Conservation (phyloP, 2,888 invertebrate genomes). For the Diloba caeruleocephala region DNA sequence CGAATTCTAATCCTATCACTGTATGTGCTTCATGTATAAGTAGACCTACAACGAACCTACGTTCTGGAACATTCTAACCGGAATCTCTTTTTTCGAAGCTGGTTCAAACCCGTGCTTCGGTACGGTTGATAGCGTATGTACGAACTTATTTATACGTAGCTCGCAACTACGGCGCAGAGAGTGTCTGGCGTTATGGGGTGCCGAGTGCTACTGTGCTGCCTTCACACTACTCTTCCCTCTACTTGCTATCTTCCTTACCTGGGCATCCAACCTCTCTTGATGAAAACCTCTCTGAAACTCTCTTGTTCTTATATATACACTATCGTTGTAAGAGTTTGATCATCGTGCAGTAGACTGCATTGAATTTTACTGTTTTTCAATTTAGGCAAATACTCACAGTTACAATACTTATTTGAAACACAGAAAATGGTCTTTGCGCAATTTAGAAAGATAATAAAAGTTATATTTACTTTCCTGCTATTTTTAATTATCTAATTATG, state of each 20-base stretch:
- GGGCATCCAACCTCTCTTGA: not conserved
- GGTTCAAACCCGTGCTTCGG: conserved; percentile 32
- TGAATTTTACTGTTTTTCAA: too few species aligned
- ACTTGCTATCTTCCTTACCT: not conserved
- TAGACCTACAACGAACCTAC: not conserved
- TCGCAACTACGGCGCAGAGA: conserved; percentile 45
- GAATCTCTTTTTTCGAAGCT: conserved; percentile 16
- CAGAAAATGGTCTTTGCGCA: too few species aligned
- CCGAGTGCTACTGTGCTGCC: conserved; percentile 64
- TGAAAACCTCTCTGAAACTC: too few species aligned
- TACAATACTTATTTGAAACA: too few species aligned
- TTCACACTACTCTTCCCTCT: conserved; percentile 49
- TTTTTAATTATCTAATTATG: too few species aligned
- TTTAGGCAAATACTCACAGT: too few species aligned
- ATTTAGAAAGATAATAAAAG: too few species aligned
- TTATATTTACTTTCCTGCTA: too few species aligned
- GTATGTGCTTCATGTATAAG: not conserved
- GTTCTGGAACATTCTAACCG: not conserved
- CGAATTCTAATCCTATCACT: too few species aligned
- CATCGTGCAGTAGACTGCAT: too few species aligned
- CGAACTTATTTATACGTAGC: conserved; percentile 49
- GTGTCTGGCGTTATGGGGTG: conserved; percentile 74
- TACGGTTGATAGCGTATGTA: conserved; percentile 38
- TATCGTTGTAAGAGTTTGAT: too few species aligned
- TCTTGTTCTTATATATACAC: too few species aligned